Evolutionary conservation across 1,140 invertebrate species (phyloP), one percentile per base, ranked within the genome.

Genomic region (Sinonovacula constricta): DNA sequence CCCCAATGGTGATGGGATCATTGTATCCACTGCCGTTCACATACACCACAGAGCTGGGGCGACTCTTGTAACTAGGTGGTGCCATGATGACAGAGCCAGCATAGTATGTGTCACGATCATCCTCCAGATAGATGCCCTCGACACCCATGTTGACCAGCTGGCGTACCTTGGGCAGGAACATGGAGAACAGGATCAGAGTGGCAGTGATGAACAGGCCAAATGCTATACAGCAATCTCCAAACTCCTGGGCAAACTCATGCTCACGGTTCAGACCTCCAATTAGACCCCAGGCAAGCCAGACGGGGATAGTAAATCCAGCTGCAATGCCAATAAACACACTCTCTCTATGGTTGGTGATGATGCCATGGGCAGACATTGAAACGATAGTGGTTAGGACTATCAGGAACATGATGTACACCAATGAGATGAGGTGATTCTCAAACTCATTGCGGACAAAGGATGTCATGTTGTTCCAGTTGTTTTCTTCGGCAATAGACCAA

Each of bases 301-400:
- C 93, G 3, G 96, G 95, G 28, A 97, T 94, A 53, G 67, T 72
- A 75, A 88, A 94, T 12, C 95, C 95, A 15, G 96, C 94, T 0
- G 96, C 95, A 49, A 97, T 92, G 0, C 95, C 96, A 69, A 98
- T 97, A 89, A 97, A 97, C 4, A 94, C 93, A 2, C 96, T 95
- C 91, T 98, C 97, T 0, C 97, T 92, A 87, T 97, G 96, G 89
- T 98, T 98, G 87, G 98, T 96, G n/a, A 96, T 94, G 26, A 98
- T 96, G 26, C 96, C 95, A 51, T 92, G 89, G 15, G 91, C 86
- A 26, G 95, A 93, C 36, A 97, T 92, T 4, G 97, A 95, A 65
- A 98, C 91, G 54, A 96, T 93, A 31, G 94, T 95, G 24, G 97
- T 96, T 33, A 97, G 94, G 14, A 96, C 89, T 31, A 98, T 94